Evolutionary conservation across 1,140 invertebrate genomes (phyloP).

Genomic region (Limonius californicus): DNA sequence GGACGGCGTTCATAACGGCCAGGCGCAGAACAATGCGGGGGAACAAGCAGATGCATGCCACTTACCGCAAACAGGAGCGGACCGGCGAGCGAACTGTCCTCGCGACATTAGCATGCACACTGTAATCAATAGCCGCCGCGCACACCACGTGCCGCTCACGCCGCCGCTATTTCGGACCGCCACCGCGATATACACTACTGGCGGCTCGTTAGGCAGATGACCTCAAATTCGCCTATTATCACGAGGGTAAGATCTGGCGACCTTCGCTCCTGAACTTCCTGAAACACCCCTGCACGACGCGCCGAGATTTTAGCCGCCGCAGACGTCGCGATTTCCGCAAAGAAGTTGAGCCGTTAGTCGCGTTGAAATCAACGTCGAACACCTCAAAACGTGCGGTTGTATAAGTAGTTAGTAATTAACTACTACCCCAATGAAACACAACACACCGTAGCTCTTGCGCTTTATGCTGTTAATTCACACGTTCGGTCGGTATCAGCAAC

Average conservation of each 20-base stretch:
- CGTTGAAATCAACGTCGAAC: too few species aligned
- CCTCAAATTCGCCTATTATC: neutral
- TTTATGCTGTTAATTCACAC: too few species aligned
- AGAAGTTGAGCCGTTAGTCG: too few species aligned
- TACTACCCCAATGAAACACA: too few species aligned
- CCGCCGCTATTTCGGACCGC: slow-evolving; percentile 16
- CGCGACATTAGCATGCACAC: slow-evolving; percentile 41
- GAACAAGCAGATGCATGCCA: slow-evolving; percentile 20
- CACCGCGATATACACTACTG: slow-evolving; percentile 2
- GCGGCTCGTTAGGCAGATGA: slow-evolving; percentile 9
- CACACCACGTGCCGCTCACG: slow-evolving; percentile 26
- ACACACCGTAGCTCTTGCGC: too few species aligned
- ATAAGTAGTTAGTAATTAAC: too few species aligned
- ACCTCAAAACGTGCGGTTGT: too few species aligned
- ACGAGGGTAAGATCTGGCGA: neutral
- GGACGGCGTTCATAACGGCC: slow-evolving; percentile 39
- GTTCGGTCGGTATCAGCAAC: too few species aligned
- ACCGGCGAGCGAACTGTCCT: slow-evolving; percentile 31
- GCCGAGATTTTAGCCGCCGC: too few species aligned
- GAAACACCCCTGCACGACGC: too few species aligned
- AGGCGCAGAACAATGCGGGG: slow-evolving; percentile 23
- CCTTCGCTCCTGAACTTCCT: neutral
- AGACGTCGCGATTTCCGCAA: too few species aligned
- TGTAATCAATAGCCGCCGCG: slow-evolving; percentile 38
- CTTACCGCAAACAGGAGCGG: slow-evolving; percentile 22